phyloP scores from a whole-genome alignment of 2,888 invertebrate genomes.

The Melolontha melolontha region DNA sequence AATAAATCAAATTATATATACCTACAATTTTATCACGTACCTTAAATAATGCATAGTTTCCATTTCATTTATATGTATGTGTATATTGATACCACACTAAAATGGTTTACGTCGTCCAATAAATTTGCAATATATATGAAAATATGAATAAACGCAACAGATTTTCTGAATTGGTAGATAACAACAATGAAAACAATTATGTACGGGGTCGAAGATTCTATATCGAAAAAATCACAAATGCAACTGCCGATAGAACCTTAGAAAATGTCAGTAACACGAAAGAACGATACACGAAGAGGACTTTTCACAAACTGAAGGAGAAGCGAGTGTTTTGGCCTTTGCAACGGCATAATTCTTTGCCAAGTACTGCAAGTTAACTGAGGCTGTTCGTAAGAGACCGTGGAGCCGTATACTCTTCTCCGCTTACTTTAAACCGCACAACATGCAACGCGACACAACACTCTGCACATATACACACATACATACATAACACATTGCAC shows the following conservation, averaged over 20 bases:
- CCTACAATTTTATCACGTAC: constrained; percentile 18
- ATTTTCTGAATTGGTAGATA: constrained; percentile 8
- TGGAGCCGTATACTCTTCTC: constrained; percentile 31
- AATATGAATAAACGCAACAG: constrained; percentile 3
- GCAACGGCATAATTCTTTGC: constrained; percentile 52
- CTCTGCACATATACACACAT: constrained; percentile 14
- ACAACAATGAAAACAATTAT: constrained; percentile 6
- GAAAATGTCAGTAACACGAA: constrained; percentile 23
- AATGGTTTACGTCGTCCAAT: constrained; percentile 1
- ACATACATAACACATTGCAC: constrained; percentile 7
- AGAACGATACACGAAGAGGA: constrained; percentile 45
- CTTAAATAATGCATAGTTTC: constrained; percentile 25
- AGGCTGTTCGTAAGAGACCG: constrained; percentile 34
- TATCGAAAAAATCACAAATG: constrained; percentile 26
- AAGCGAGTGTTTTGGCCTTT: constrained; percentile 52
- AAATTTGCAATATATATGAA: constrained; percentile 30
- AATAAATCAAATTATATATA: no score
- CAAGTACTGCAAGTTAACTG: constrained; percentile 40
- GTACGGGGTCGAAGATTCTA: constrained; percentile 1
- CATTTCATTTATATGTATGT: constrained; percentile 27
- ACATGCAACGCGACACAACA: constrained; percentile 33
- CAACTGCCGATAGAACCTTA: constrained; percentile 2
- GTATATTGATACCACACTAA: neutral
- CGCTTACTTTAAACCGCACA: constrained; percentile 33
- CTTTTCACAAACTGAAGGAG: constrained; percentile 54